Evolutionary conservation across 2,113 vertebrate species (phyloP), one percentile per base, ranked within the genome.

Genomic region (Neolamprologus caudopunctatus): DNA sequence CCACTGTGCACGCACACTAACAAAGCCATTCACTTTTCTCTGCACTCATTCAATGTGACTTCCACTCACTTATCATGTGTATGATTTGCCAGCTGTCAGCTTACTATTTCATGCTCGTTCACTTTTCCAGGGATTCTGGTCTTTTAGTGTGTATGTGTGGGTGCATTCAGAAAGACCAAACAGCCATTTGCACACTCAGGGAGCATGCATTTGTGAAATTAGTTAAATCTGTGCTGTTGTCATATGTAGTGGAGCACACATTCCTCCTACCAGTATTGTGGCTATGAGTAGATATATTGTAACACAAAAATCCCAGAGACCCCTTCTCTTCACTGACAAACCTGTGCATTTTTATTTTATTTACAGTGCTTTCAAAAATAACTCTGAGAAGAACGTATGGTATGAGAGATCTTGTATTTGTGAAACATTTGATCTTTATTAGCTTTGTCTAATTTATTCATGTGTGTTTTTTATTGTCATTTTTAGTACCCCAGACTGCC

Each of bases 1-100:
- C 57, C 17, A 21, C 80, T 31, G 33, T 66, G 73, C 21, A 51
- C 21, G 11, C 88, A 78, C 40, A 31, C 58, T 54, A 79, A 79
- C 82, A 83, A 75, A 92, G 40, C 88, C 87, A 73, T 87, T 88
- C 81, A 91, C 51, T 84, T 79, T 73, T 10, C 21, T 47, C 37
- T 14, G 54, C 24, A 11, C 4, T 81, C 21, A 11, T 35, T 85
- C 85, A 51, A 63, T 26, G 73, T 55, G 80, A 81, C 86, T 71
- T 81, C 71, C 40, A 26, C 19, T 88, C 45, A 28, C 79, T 88
- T 66, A 19, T 9, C 80, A 21, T 79, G 80, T 71, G 71, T 75
- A 82, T 33, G 63, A 79, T 86, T 80, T 73, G 47, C 85, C 83
- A 90, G 86, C 87, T 93, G 85, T 84, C 53, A 66, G 11, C 91